Evolutionary conservation across 2,888 invertebrate genomes (phyloP).

Genomic region (Piscicola geometra): DNA sequence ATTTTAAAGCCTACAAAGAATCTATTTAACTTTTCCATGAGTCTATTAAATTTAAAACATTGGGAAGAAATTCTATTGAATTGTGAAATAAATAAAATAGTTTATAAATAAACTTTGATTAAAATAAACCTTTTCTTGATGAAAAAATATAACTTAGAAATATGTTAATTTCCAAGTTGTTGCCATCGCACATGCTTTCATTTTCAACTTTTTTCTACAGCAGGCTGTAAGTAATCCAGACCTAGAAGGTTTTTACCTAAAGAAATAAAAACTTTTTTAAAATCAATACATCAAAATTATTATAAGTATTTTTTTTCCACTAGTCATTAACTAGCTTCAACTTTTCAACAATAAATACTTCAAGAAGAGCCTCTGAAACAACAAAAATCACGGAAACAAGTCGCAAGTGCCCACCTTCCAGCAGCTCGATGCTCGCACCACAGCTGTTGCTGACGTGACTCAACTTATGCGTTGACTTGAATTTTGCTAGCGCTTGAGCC

Average conservation of each 20-base stretch:
- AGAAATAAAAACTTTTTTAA: background rate
- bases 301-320: background rate
- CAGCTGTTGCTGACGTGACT: slow-evolving; percentile 57
- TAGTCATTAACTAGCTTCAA: background rate
- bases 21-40: no score
- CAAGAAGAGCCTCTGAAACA: slow-evolving; percentile 39
- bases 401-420: slow-evolving; percentile 51
- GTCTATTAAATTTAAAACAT: no score
- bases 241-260: background rate
- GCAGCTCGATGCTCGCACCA: slow-evolving; percentile 55
- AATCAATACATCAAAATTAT: background rate
- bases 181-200: no score
- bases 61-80: no score
- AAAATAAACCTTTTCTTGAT: no score
- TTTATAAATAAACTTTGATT: no score
- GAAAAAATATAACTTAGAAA: no score
- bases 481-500: slow-evolving; percentile 92
- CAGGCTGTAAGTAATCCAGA: background rate
- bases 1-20: no score
- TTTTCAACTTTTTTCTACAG: background rate
- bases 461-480: slow-evolving; percentile 89
- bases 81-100: no score
- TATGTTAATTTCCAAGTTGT: no score
- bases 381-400: background rate
- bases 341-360: slow-evolving; percentile 4